Percentiles rank a stretch among this genome's conserved stretches.
Conservation (phyloP, 2,888 invertebrate species). For the Lycia hirtaria region DNA sequence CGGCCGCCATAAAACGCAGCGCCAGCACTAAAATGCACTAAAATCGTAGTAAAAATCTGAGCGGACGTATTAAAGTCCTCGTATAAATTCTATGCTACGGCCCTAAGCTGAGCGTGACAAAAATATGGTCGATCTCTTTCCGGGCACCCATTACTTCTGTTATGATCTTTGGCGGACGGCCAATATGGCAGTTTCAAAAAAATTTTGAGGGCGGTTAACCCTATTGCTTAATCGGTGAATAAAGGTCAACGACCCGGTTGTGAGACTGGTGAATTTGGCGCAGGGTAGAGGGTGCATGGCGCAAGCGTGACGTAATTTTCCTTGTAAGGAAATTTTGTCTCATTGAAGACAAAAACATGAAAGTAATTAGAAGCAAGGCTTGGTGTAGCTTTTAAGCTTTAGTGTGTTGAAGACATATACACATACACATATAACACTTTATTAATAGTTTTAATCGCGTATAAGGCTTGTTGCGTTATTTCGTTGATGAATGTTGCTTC, state of each 20-base stretch:
- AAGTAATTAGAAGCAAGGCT: not conserved
- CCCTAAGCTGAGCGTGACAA: constrained; percentile 41
- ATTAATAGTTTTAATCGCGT: no score
- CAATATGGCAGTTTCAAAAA: constrained; percentile 48
- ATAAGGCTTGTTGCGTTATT: no score
- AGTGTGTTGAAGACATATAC: no score
- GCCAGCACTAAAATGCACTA: constrained; percentile 20
- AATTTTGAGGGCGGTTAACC: constrained; percentile 38
- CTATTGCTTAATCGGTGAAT: constrained; percentile 7
- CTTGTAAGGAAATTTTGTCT: not conserved
- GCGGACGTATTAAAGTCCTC: constrained; percentile 18
- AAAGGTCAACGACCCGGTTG: constrained; percentile 13
- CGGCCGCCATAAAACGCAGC: constrained; percentile 12
- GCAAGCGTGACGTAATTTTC: constrained; percentile 7
- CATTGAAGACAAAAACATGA: not conserved
- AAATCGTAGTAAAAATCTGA: constrained; percentile 26
- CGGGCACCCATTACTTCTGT: constrained; percentile 46
- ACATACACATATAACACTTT: no score
- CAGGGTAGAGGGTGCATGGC: not conserved
- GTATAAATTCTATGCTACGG: constrained; percentile 26
- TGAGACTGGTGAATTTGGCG: constrained; percentile 5
- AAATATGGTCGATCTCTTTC: constrained; percentile 47
- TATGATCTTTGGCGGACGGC: constrained; percentile 53
- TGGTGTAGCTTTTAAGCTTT: no score
- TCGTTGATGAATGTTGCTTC: no score